Base-by-base conservation (phyloP, 2,113 vertebrate species). In the Pangasianodon gigas region DNA sequence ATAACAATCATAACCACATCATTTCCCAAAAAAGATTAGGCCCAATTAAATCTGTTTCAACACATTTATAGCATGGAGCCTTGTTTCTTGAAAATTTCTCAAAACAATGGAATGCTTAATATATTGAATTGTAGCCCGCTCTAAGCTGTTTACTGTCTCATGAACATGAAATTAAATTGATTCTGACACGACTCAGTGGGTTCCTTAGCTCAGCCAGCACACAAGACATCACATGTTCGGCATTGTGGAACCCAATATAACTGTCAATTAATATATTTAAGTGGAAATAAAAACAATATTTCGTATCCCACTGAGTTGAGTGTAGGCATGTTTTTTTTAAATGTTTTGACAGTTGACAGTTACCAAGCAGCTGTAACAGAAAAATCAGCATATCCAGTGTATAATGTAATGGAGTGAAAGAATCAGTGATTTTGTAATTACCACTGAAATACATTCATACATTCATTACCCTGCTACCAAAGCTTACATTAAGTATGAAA, bases 1-100 rank as follows among this genome's bases (percentile, higher is more conserved):
- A 93, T 90, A 93, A 93, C 91, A 89, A 92, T 93, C 92, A 93
- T 92, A 52, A 88, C 90, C 92, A 81, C n/a, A 54, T 52, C 11
- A 71, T 18, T 48, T 51, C 26, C 87, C 92, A 92, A 94, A 92
- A 93, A 91, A 91, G 60, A 1, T 93, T 71, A 60, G 58, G 85
- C 74, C 80, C 16, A 80, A 69, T 92, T 85, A 93, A 92, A 92
- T 41, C 4, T 44, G 56, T 62, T 62, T 62, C 58, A 60, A 16
- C 58, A 84, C 37, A 44, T 84, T 84, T 62, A 56, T 13, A 58
- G n/a, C 32, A 62, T 44, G 10, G 56, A 60, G 21, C 11, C 11
- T 84, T 84, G 18, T 84, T 62, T 6, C 5, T 44, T 14, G 37
- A 29, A 16, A 16, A 14, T 29, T 84, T 62, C 37, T 93, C 85